These are phyloP conservation scores for Osmerus eperlanus DNA, from an alignment of 2,113 vertebrate species.

Conservation along the genomic window DNA sequence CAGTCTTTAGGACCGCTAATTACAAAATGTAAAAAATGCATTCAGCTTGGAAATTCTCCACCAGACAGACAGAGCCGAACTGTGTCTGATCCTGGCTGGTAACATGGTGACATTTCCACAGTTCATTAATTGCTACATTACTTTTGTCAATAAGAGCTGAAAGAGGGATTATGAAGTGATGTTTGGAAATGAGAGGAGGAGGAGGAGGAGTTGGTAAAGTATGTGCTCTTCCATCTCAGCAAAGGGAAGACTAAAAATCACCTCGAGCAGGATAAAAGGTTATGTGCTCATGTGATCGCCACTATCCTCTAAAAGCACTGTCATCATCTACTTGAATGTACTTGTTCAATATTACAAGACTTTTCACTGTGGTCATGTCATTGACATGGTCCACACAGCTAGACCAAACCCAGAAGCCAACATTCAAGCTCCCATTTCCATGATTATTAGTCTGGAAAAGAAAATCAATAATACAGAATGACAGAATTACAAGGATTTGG, in stretches of 20 bases:
- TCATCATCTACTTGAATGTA: too few relatives aligned
- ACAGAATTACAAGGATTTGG: slow-evolving; percentile 1
- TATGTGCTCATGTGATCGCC: too few relatives aligned
- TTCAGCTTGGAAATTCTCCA: neutral
- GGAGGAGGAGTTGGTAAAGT: slow-evolving; percentile 7
- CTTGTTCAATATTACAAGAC: neutral
- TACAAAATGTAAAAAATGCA: slow-evolving; percentile 9
- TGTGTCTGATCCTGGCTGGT: slow-evolving; percentile 25
- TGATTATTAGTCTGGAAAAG: slow-evolving; percentile 23
- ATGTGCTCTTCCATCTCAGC: neutral
- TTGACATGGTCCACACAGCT: neutral
- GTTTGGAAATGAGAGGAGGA: slow-evolving; percentile 27
- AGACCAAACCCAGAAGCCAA: neutral
- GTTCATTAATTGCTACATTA: slow-evolving; percentile 44
- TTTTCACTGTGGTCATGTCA: neutral
- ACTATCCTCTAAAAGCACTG: too few relatives aligned
- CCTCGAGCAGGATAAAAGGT: too few relatives aligned
- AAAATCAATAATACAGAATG: slow-evolving; percentile 26
- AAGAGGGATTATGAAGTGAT: slow-evolving; percentile 30
- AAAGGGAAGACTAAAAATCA: neutral
- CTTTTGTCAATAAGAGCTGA: slow-evolving; percentile 36
- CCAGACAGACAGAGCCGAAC: slow-evolving; percentile 9
- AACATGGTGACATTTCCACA: slow-evolving; percentile 46
- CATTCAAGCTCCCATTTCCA: slow-evolving; percentile 20
- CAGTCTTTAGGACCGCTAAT: neutral